phyloP scores from a whole-genome alignment of 2,888 invertebrate species.

The Thymelicus sylvestris region DNA sequence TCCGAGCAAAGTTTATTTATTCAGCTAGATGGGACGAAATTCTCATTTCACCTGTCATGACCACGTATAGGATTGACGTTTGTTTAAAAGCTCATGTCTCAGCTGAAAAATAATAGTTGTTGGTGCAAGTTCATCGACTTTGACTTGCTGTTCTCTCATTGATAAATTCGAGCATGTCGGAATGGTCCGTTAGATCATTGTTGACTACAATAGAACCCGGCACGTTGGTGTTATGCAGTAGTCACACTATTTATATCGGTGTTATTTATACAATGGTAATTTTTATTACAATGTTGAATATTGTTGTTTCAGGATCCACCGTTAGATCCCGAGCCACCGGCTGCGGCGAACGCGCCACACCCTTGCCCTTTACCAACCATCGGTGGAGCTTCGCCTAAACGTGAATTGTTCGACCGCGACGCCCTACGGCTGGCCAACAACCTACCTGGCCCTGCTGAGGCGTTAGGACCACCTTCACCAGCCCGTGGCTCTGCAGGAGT shows the following conservation, averaged over 20 bases:
- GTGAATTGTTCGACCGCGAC: constrained; percentile 71
- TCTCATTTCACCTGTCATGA: constrained; percentile 12
- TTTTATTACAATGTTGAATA: not conserved
- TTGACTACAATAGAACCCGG: no score
- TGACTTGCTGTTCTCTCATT: no score
- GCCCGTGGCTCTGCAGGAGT: constrained; percentile 88
- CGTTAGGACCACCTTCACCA: constrained; percentile 85
- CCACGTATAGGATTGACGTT: not conserved
- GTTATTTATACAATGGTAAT: not conserved
- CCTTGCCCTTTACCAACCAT: constrained; percentile 72
- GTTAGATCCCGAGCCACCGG: constrained; percentile 64
- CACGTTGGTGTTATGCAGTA: no score
- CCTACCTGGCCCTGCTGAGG: constrained; percentile 66
- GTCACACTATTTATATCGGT: no score
- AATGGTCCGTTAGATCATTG: not conserved
- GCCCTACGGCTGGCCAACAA: constrained; percentile 68
- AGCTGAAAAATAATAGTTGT: no score
- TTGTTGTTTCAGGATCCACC: constrained; percentile 69
- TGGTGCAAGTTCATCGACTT: no score
- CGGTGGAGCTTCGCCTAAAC: constrained; percentile 78
- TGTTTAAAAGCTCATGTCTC: no score
- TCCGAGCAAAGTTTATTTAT: constrained; percentile 18
- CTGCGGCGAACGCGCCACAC: constrained; percentile 71
- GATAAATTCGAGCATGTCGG: not conserved
- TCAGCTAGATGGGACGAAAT: constrained; percentile 3